Percentiles rank a stretch among this genome's conserved stretches.
These are phyloP conservation scores for Myathropa florea DNA, from an alignment of 2,888 invertebrate genomes.

Conservation along the genomic window DNA sequence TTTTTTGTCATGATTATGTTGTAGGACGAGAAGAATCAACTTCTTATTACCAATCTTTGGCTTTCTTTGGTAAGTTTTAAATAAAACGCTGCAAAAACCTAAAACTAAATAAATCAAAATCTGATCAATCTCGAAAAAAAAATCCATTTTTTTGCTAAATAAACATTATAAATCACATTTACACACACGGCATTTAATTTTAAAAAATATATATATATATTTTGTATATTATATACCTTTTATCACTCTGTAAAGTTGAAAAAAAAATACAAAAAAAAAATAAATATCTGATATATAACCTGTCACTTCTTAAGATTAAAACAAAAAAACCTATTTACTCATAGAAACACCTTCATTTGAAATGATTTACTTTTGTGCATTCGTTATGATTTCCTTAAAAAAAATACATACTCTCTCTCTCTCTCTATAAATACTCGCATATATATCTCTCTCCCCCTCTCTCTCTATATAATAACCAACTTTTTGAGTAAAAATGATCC, in stretches of 20 bases:
- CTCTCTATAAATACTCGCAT: slow-evolving; percentile 10
- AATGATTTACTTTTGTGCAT: slow-evolving; percentile 31
- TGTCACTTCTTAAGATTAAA: slow-evolving; percentile 20
- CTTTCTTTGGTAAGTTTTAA: slow-evolving; percentile 93
- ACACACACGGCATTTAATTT: slow-evolving; percentile 75
- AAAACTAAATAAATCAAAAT: slow-evolving; percentile 46
- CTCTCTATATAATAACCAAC: neutral
- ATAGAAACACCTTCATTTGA: slow-evolving; percentile 15
- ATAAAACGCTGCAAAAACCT: slow-evolving; percentile 80
- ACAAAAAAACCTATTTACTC: neutral
- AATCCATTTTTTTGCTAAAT: slow-evolving; percentile 9
- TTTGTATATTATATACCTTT: neutral
- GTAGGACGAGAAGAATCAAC: slow-evolving; percentile 98
- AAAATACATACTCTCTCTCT: neutral
- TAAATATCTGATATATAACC: neutral
- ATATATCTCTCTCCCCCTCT: neutral
- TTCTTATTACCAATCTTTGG: slow-evolving; percentile 97
- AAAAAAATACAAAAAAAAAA: neutral
- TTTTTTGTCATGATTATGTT: slow-evolving; percentile 77
- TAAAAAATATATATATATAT: slow-evolving; percentile 41
- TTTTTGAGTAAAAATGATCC: too few relatives aligned
- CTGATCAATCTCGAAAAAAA: slow-evolving; percentile 15
- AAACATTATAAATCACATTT: slow-evolving; percentile 64
- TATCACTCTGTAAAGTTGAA: slow-evolving; percentile 31
- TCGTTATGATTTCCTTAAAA: slow-evolving; percentile 6